Evolutionary conservation across 2,888 invertebrate species (phyloP), one percentile per base, ranked within the genome.

Genomic region (Cerceris rybyensis): DNA sequence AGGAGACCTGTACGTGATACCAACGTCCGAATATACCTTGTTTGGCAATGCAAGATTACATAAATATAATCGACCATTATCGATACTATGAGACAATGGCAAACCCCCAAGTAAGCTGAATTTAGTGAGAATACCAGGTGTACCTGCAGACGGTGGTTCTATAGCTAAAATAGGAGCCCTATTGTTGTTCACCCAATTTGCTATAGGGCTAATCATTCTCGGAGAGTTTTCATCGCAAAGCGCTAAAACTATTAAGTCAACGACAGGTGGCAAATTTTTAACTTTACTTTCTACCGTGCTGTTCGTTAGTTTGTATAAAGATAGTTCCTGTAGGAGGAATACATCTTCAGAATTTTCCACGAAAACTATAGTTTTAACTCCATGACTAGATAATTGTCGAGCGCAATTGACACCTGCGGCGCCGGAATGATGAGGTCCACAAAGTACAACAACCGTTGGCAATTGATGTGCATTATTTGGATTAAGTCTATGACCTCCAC

Each of bases 381-480:
- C 97, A 92, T 98, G 98, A 88, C 96, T 95, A 68, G 96, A 95
- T 82, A 98, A 94, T 92, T 98, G 96, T 13, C 98, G 94, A 43
- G 96, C 96, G 65, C 96, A 95, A 87, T 95, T 95, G 16, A 97
- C 94, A 39, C 96, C 97, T 66, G 96, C 94, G 63, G 95, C 95
- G 76, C 95, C 95, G 74, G 94, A 94, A 89, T 94, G 93, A 92
- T 96, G 96, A 43, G 96, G 94, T 63, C 95, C 95, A 87, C 95
- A 95, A 75, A 98, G 93, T 78, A 96, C 95, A 70, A 96, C 96
- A 63, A 97, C 96, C 60, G 95, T 95, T 69, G 98, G 98, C 94
- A 95, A 95, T 93, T 98, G 98, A 93, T 98, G 98, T 79, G 96
- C 95, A 93, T 98, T 98, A 88, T 96, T 95, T 59, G 97, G 96